Evolutionary conservation across 2,888 invertebrate genomes (phyloP).

Genomic region (Tipula lateralis): DNA sequence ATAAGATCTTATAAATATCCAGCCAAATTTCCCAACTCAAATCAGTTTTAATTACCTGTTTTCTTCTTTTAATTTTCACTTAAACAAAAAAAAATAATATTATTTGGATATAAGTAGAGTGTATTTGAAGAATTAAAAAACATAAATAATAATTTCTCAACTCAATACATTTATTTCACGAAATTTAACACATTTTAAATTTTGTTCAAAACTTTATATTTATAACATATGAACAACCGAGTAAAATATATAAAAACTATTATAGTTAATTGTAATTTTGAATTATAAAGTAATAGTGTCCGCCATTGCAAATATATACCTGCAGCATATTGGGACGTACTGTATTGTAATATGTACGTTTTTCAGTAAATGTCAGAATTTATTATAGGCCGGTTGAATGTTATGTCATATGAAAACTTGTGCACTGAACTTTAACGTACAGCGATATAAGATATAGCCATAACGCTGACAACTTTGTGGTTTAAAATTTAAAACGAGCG

Average conservation of each 20-base stretch:
- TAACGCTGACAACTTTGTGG: neutral
- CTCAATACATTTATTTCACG: constrained; percentile 19
- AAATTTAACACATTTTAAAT: neutral
- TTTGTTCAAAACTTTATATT: neutral
- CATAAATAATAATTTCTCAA: constrained; percentile 1
- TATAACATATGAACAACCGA: neutral
- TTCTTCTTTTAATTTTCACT: constrained; percentile 1
- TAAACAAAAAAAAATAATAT: neutral
- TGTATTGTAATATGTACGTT: neutral
- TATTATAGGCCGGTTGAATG: neutral
- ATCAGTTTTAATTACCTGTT: neutral
- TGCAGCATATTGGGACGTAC: neutral
- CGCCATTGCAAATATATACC: constrained; percentile 30
- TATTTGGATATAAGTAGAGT: neutral
- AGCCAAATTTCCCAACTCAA: neutral
- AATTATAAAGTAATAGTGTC: constrained; percentile 4
- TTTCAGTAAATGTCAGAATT: constrained; percentile 15
- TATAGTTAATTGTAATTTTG: neutral
- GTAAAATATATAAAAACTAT: neutral
- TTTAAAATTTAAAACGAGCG: neutral
- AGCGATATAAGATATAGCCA: neutral
- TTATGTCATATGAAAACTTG: neutral
- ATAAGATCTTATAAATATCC: neutral
- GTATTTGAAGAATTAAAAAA: neutral
- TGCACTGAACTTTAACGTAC: neutral